Base-by-base conservation (phyloP, 2,113 vertebrate genomes). In the Ochotona princeps region DNA sequence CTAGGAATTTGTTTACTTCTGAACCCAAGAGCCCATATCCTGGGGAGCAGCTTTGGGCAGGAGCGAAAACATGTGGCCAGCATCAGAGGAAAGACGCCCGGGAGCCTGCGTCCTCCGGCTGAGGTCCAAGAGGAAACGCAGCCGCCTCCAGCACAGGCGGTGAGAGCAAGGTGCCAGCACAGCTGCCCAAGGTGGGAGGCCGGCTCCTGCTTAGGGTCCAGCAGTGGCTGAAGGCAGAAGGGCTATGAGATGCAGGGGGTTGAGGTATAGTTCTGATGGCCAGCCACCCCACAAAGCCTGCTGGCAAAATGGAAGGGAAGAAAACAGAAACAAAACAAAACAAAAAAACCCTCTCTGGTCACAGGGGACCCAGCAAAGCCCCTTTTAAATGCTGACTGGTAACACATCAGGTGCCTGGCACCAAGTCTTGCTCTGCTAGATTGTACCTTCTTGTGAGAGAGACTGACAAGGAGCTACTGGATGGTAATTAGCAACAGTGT, bases 51-150 rank as follows among this genome's bases (percentile, higher is more conserved):
- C 38, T 87, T 44, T 84, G 75, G 88, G 72, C 47, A 94, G 87
- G 92, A 83, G 61, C 89, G 96, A 96, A 95, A 97, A 93, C 95
- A 96, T 47, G 92, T 93, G 97, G 93, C 94, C 94, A 91, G 91
- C 69, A 76, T 98, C 93, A 94, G 93, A 92, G 88, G 54, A 83
- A 94, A 87, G 38, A 66, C 82, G 95, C 95, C 89, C 61, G 60
- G 76, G 72, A 83, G 90, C 69, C 65, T 61, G 69, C 90, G 14
- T 89, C 76, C 94, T 86, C 65, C 30, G 7, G 61, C 95, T 69
- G 76, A 92, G 91, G 54, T 94, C 96, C 95, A 97, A 96, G 97
- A 97, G 94, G 94, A 97, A 97, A 93, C 92, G 32, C 9, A 79
- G 89, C 44, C 1, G 7, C 87, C 94, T 89, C 93, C 35, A 51